Conservation (phyloP, 2,888 invertebrate genomes). For the Baronia brevicornis region DNA sequence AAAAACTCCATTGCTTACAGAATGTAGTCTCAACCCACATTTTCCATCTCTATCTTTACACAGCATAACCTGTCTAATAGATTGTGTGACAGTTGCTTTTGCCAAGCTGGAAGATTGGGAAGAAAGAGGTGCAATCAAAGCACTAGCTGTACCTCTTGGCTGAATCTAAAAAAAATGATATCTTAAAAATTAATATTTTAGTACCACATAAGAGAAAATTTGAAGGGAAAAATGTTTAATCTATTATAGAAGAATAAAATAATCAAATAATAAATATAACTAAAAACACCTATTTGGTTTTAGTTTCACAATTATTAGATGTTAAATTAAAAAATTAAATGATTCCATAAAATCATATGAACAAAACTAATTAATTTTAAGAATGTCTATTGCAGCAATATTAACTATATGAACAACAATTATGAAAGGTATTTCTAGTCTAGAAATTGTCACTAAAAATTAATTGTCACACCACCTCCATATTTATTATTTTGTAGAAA, state of each 20-base stretch:
- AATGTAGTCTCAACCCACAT: constrained; percentile 86
- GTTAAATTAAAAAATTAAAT: too few species aligned
- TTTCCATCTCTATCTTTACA: constrained; percentile 90
- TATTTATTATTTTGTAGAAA: too few species aligned
- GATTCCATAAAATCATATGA: too few species aligned
- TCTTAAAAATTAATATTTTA: not conserved
- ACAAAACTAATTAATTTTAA: too few species aligned
- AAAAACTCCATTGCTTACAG: constrained; percentile 91
- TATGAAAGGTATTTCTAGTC: too few species aligned
- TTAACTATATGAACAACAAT: too few species aligned
- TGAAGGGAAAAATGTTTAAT: not conserved
- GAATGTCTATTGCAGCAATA: too few species aligned
- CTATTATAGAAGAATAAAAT: constrained; percentile 2
- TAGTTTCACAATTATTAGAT: too few species aligned
- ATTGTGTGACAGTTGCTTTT: constrained; percentile 88
- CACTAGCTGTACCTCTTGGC: constrained; percentile 41
- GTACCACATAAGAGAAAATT: not conserved
- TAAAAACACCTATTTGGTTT: too few species aligned
- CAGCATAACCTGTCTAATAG: constrained; percentile 85
- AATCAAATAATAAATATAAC: constrained; percentile 1
- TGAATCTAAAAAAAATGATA: constrained; percentile 35
- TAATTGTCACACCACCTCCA: too few species aligned
- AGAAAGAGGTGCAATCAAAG: constrained; percentile 87
- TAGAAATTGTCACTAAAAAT: too few species aligned
- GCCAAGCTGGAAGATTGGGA: constrained; percentile 82